A percentile compares a stretch with the other conserved stretches of the same genome.
Evolutionary conservation across 35 echinoderm and acorn worm species (phyloP).

Genomic region (Chiridota heheva): DNA sequence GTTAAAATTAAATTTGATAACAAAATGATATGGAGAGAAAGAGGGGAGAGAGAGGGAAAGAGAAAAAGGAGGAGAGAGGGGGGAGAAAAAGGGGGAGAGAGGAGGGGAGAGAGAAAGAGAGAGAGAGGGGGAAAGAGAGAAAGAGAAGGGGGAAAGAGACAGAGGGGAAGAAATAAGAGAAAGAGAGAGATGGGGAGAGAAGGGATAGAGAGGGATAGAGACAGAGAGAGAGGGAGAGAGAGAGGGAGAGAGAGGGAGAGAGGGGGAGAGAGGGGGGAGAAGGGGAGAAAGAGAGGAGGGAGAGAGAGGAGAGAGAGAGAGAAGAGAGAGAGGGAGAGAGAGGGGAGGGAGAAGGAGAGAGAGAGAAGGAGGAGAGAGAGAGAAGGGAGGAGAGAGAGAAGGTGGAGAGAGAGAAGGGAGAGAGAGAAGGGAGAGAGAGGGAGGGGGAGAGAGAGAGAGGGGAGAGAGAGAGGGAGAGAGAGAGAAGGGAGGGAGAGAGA

Average conservation of each 20-base stretch:
- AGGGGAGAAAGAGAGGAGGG: not conserved
- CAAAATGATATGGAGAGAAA: not conserved
- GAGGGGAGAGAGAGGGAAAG: not conserved
- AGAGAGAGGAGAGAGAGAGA: not conserved
- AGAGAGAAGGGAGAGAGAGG: not conserved
- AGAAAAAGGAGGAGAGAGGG: not conserved
- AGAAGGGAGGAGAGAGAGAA: not conserved
- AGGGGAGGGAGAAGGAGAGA: conserved; percentile 3
- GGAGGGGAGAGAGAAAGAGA: not conserved
- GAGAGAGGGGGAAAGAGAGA: not conserved
- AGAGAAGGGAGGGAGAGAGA: too few species aligned
- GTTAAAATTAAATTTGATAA: not conserved
- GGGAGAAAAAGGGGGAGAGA: not conserved
- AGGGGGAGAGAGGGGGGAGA: not conserved
- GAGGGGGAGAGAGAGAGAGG: not conserved
- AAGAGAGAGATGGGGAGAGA: too few species aligned
- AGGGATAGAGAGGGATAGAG: too few species aligned
- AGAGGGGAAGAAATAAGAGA: too few species aligned
- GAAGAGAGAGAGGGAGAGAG: not conserved
- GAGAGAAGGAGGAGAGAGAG: not conserved
- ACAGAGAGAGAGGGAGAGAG: not conserved
- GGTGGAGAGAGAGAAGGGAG: not conserved
- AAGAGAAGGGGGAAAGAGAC: not conserved
- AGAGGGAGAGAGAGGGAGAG: too few species aligned
- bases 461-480: not conserved